These are phyloP conservation scores for Scaptomyza polygonia DNA, from an alignment of 2,888 invertebrate genomes.

Conservation along the genomic window DNA sequence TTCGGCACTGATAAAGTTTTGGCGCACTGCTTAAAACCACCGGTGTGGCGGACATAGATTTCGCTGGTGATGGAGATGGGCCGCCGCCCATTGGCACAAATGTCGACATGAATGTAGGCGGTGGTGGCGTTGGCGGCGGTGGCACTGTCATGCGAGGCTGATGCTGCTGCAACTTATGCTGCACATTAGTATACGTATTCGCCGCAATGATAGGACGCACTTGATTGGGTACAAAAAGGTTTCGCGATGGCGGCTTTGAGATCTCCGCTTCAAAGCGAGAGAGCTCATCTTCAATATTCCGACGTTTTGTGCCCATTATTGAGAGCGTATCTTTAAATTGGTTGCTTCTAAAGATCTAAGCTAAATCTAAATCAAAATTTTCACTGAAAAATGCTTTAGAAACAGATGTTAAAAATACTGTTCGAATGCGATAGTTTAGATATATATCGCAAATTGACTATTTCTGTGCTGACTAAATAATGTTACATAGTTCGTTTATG, in stretches of 20 bases:
- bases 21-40: slow-evolving; percentile 89
- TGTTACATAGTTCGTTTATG: too few relatives aligned
- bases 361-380: slow-evolving; percentile 15
- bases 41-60: slow-evolving; percentile 81
- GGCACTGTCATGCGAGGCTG: slow-evolving; percentile 79
- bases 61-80: slow-evolving; percentile 54
- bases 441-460: not conserved
- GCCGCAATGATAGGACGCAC: slow-evolving; percentile 89
- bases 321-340: not conserved
- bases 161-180: slow-evolving; percentile 88
- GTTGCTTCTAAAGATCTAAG: not conserved
- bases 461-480: too few relatives aligned
- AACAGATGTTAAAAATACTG: slow-evolving; percentile 58
- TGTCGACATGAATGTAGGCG: slow-evolving; percentile 83
- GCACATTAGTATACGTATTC: slow-evolving; percentile 89
- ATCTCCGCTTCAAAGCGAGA: slow-evolving; percentile 96
- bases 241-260: slow-evolving; percentile 84
- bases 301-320: slow-evolving; percentile 83
- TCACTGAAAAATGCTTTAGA: slow-evolving; percentile 29
- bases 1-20: slow-evolving; percentile 87
- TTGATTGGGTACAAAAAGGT: slow-evolving; percentile 85
- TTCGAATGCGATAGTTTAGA: not conserved
- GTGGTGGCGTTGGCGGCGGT: slow-evolving; percentile 83
- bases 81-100: slow-evolving; percentile 82
- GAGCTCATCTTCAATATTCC: slow-evolving; percentile 95